Percentiles rank a stretch among this genome's conserved stretches.
phyloP scores from a whole-genome alignment of 2,113 vertebrate genomes.

The Psilopogon haemacephalus region DNA sequence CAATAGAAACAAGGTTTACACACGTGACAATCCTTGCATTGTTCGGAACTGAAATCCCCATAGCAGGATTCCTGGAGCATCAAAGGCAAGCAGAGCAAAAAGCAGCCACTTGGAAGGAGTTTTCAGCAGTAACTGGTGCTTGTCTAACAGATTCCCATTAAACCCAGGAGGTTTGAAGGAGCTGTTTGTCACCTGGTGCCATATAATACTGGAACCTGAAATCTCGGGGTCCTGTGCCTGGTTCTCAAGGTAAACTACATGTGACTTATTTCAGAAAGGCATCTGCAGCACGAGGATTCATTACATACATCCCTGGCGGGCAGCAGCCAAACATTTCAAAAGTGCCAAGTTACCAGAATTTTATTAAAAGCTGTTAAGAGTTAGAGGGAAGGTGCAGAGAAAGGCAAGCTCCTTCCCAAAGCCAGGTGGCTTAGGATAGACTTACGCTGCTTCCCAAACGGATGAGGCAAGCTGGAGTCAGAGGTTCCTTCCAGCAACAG shows the following conservation, averaged over 20 bases:
- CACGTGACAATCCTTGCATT: background rate
- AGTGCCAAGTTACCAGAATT: conserved; percentile 28
- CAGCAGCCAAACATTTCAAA: conserved; percentile 39
- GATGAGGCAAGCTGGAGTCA: conserved; percentile 62
- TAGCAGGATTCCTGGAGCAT: background rate
- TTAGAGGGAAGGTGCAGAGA: conserved; percentile 40
- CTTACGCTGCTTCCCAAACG: background rate
- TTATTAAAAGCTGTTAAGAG: conserved; percentile 51
- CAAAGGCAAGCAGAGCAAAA: background rate
- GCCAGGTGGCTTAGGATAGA: conserved; percentile 59
- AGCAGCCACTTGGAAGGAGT: background rate
- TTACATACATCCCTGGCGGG: conserved; percentile 7
- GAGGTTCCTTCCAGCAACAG: conserved; percentile 57
- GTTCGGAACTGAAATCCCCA: background rate
- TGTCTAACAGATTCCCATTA: background rate
- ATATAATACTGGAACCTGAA: background rate
- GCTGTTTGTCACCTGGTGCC: background rate
- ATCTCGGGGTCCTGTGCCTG: background rate
- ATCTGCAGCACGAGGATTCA: conserved; percentile 39
- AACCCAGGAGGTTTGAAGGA: conserved; percentile 13
- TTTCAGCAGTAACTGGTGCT: background rate
- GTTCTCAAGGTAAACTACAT: conserved; percentile 49
- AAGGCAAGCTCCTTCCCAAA: conserved; percentile 44
- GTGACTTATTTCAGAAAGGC: conserved; percentile 44
- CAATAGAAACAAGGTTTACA: background rate